phyloP scores from a whole-genome alignment of 1,140 invertebrate genomes.

The Ceratina japonica region DNA sequence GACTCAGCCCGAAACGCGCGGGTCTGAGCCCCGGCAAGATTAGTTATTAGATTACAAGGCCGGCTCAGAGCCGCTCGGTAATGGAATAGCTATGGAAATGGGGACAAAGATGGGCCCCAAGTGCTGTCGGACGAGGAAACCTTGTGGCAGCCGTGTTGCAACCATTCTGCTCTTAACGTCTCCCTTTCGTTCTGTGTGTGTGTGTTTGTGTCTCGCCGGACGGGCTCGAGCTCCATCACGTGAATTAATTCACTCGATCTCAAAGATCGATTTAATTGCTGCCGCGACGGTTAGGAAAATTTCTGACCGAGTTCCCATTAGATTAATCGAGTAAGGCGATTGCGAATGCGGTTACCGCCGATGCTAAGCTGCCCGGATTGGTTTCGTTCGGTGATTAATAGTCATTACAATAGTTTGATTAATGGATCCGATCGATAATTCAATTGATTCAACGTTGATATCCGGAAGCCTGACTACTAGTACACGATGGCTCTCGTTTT shows the following conservation, averaged over 20 bases:
- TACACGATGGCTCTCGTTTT: too few relatives aligned
- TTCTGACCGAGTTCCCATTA: too few relatives aligned
- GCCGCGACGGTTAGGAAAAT: too few relatives aligned
- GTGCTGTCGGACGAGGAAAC: constrained; percentile 31
- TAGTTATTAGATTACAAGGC: constrained; percentile 65
- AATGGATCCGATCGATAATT: constrained; percentile 1
- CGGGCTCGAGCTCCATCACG: too few relatives aligned
- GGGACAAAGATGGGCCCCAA: constrained; percentile 44
- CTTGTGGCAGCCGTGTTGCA: constrained; percentile 22
- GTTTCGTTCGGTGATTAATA: constrained; percentile 15
- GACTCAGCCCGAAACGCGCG: constrained; percentile 3
- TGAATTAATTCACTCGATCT: too few relatives aligned
- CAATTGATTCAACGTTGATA: neutral
- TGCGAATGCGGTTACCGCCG: neutral
- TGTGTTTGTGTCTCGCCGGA: too few relatives aligned
- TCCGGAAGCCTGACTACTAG: too few relatives aligned
- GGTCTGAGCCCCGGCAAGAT: constrained; percentile 39
- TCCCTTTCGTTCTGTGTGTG: too few relatives aligned
- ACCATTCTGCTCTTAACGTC: neutral
- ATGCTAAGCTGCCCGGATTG: neutral
- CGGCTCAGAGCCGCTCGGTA: constrained; percentile 38
- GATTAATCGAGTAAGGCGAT: neutral
- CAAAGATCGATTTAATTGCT: too few relatives aligned
- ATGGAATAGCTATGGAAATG: constrained; percentile 61
- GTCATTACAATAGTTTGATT: neutral